Evolutionary conservation across 2,888 invertebrate genomes (phyloP), one percentile per base, ranked within the genome.

Genomic region (Apotomis turbidana): DNA sequence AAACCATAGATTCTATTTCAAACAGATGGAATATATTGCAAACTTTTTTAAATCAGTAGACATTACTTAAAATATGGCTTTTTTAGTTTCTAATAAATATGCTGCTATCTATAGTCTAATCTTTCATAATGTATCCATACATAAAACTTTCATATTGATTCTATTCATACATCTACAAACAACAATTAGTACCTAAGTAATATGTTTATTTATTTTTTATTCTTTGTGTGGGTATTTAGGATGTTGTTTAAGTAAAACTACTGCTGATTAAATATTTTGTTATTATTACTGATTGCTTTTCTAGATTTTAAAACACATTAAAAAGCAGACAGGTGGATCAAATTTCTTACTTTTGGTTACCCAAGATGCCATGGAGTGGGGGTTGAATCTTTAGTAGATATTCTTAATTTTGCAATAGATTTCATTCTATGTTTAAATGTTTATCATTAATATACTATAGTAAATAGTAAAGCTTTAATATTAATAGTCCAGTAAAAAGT

Each of bases 401-500:
- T 27, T 27, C 2, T 27, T 27, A 27, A 27, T 27, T 27, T 27
- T 27, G 27, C 27, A 27, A 27, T 27, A 15, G 15, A 15, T 15
- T 27, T 27, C 2, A 27, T 27, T 27, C 27, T 51, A 49, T 62
- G n/a, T n/a, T 38, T 54, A 36, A 55, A 49, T 62, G 4, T 10
- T 13, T 49, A 49, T 49, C 49, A 49, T 49, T 9, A 13, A 59
- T 41, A 51, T 41, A 62, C 6, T 57, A 36, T 12, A 27, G 27
- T 27, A 27, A 27, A 8, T 44, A 70, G 6, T 15, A 44, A 58
- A 58, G 52, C 57, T 52, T 44, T 51, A 70, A 70, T n/a, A 64
- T 44, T 51, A 70, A 70, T n/a, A 64, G 54, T 54, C 44, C 51
- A 46, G n/a, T 64, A 51, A 52, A 70, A 70, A 27, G n/a, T 63